Evolutionary conservation across 2,888 invertebrate species (phyloP), one percentile per base, ranked within the genome.

Genomic region (Mesodorylaimus sp.): DNA sequence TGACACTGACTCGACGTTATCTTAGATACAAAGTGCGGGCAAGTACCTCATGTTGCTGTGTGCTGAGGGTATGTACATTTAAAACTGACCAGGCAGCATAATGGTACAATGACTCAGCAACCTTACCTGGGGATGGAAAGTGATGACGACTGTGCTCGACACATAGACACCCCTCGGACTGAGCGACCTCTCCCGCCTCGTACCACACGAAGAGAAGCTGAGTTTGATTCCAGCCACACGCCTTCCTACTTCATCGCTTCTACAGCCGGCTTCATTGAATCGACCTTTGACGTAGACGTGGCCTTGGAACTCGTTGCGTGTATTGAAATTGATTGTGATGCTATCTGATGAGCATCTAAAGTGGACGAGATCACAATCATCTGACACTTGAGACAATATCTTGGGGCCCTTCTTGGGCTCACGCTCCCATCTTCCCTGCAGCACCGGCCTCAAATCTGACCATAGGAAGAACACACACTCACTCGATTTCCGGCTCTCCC

Each of bases 41-140:
- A n/a, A n/a, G n/a, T n/a, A n/a, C n/a, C n/a, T n/a, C n/a, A n/a
- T n/a, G n/a, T n/a, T n/a, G n/a, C n/a, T n/a, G n/a, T n/a, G n/a
- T n/a, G n/a, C n/a, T n/a, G n/a, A n/a, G n/a, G n/a, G n/a, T n/a
- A n/a, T n/a, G n/a, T n/a, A n/a, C n/a, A n/a, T n/a, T n/a, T n/a
- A n/a, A n/a, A n/a, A n/a, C n/a, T n/a, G n/a, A n/a, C n/a, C n/a
- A n/a, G n/a, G n/a, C n/a, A n/a, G n/a, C n/a, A n/a, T n/a, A n/a
- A n/a, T n/a, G n/a, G n/a, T n/a, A n/a, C n/a, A n/a, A n/a, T n/a
- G n/a, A n/a, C n/a, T n/a, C n/a, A n/a, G n/a, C n/a, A n/a, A n/a
- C n/a, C n/a, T n/a, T n/a, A n/a, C n/a, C n/a, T n/a, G 19, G 5
- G 64, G 64, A 48, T 64, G 64, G 60, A 64, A 64, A n/a, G 61